These are phyloP conservation scores for Panagrolaimus sp. DNA, from an alignment of 1,140 invertebrate genomes.

Conservation along the genomic window DNA sequence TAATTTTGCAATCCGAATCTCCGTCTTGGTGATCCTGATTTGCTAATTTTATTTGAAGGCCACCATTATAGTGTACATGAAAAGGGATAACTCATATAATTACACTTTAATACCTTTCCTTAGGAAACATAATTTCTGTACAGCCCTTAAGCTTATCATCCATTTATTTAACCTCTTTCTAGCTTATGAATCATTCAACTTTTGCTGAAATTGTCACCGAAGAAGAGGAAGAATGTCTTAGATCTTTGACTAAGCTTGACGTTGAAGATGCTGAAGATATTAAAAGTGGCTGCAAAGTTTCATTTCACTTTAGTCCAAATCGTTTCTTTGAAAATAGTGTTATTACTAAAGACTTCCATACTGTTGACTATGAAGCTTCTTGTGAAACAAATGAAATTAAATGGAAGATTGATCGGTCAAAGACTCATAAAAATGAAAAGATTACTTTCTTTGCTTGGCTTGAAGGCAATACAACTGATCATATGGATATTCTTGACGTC, in stretches of 20 bases:
- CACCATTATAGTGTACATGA: too few relatives aligned
- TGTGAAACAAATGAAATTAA: conserved; percentile 61
- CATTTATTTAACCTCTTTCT: background rate
- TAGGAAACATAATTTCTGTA: too few relatives aligned
- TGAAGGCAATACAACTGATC: background rate
- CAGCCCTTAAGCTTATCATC: too few relatives aligned
- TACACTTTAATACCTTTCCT: too few relatives aligned
- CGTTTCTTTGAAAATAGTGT: conserved; percentile 8
- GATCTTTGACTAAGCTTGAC: background rate
- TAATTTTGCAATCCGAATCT: too few relatives aligned
- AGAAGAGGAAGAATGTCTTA: conserved; percentile 10
- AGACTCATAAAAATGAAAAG: background rate
- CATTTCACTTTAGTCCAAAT: background rate
- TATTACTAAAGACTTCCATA: background rate
- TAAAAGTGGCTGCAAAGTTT: conserved; percentile 7
- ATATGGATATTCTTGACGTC: background rate
- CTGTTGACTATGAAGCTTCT: conserved; percentile 47
- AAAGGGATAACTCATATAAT: too few relatives aligned
- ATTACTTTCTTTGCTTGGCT: conserved; percentile 1
- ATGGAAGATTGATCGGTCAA: conserved; percentile 53
- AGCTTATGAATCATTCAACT: conserved; percentile 5
- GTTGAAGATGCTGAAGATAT: conserved; percentile 8
- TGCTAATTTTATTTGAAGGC: too few relatives aligned
- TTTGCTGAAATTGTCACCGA: background rate
- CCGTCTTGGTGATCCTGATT: too few relatives aligned